These are phyloP conservation scores for Hesperia comma DNA, from an alignment of 2,888 invertebrate genomes.

Conservation along the genomic window DNA sequence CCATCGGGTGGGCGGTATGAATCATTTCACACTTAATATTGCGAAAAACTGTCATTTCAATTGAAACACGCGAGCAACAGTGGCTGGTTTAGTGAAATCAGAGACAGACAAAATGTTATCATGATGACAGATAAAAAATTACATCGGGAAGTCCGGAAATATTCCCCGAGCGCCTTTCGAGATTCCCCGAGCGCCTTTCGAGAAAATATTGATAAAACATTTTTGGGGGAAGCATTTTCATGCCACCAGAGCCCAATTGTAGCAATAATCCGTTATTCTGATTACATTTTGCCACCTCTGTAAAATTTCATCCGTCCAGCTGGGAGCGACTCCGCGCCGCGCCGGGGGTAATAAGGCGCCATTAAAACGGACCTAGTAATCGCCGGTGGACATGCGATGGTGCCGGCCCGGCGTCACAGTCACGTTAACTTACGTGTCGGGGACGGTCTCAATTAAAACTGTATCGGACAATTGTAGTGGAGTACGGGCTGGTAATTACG, in stretches of 20 bases:
- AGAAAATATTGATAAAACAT: too few species aligned
- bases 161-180: too few species aligned
- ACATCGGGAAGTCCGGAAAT: too few species aligned
- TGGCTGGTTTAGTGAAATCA: constrained; percentile 49
- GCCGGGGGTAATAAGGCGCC: constrained; percentile 48
- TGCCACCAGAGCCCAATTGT: too few species aligned
- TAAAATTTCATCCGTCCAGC: too few species aligned
- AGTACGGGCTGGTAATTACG: constrained; percentile 1
- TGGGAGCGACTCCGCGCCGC: constrained; percentile 32
- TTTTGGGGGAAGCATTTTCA: too few species aligned
- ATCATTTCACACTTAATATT: constrained; percentile 9
- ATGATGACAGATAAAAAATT: too few species aligned
- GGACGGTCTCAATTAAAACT: constrained; percentile 30
- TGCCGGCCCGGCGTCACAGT: background rate
- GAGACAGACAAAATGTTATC: too few species aligned
- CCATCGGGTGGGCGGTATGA: constrained; percentile 1
- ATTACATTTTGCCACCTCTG: too few species aligned
- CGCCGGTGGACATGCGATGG: constrained; percentile 51
- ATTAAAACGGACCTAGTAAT: constrained; percentile 54
- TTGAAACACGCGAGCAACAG: constrained; percentile 42
- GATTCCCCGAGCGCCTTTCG: too few species aligned
- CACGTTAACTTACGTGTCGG: constrained; percentile 17
- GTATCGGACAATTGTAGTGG: constrained; percentile 21
- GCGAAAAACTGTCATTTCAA: constrained; percentile 18
- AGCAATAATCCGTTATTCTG: too few species aligned